Base-by-base conservation (phyloP, 1,140 invertebrate genomes). In the Drosophila nannoptera region DNA sequence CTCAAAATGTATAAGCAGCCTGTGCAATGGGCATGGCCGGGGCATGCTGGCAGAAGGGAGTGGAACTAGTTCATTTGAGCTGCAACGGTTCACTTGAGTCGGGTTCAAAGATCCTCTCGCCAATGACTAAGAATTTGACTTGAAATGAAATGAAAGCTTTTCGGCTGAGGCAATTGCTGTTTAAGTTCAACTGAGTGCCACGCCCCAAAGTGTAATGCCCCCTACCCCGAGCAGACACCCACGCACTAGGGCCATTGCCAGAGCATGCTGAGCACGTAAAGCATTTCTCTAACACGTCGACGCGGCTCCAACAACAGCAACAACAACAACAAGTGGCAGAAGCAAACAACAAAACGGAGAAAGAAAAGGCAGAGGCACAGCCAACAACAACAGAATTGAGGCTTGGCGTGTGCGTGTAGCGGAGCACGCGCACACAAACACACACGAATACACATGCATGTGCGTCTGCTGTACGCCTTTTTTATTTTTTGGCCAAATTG, bases 201-300 rank as follows among this genome's bases (percentile, higher is more conserved):
- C 40, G 40, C 40, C 40, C 40, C 40, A 43, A 43, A 22, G 22
- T 22, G 22, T 3, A 3, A 22, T 22, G 22, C 22, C 22, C 40
- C 12, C 14, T 43, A 16, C 40, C 40, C n/a, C 6, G 11, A 1
- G 5, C 14, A 42, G 4, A 22, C 45, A 9, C 45, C 45, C 22
- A 46, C 45, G 45, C 16, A 4, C 8, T 35, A n/a, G n/a, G 50
- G 50, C 45, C 65, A 68, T 49, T 65, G 70, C 55, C 63, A 48
- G 9, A 56, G 45, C 3, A 22, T 22, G 56, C 69, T 40, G 31
- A 62, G 70, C 63, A 69, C 55, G 42, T 72, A 81, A 75, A 63
- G 70, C 62, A 81, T 72, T 72, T 68, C 69, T 72, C 56, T 60
- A 68, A 67, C 69, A 66, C 69, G 56, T 72, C 61, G 63, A 53